Base-by-base conservation (phyloP, 2,888 invertebrate genomes). In the Plutella xylostella region DNA sequence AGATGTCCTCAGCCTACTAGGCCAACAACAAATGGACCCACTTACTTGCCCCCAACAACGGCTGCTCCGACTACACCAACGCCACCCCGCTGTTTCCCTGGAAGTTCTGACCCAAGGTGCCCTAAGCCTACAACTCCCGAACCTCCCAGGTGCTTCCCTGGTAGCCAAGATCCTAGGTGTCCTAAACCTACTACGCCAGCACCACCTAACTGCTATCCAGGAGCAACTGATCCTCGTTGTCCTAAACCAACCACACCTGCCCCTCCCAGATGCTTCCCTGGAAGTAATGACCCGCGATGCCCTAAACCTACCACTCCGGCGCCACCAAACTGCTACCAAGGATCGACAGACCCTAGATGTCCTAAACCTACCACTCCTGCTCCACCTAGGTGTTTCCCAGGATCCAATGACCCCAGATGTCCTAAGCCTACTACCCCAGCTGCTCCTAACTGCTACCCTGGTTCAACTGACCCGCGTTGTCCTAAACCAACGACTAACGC, bases 391-490 rank as follows among this genome's bases (percentile, higher is more conserved):
- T 60, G 61, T 38, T 63, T 53, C 44, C 74, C 75, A 11, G 73
- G 72, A 39, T 69, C 72, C 0, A 56, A 54, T 1, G 70, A 76
- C 15, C 72, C 72, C 2, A 60, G 57, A 17, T 80, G 82, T 50
- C 71, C 60, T 18, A 60, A 54, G 20, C 53, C 56, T 18, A 45
- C 57, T 25, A 49, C 56, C 18, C 50, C 51, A 14, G 30, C 54
- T 1, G 47, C 50, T 28, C 55, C 60, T 5, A 48, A 44, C 48
- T 48, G 55, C 6, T 55, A 52, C 45, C 57, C 58, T 19, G 59
- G 60, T 11, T 45, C 56, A 20, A 53, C 45, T 5, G 58, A 60
- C 45, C 56, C 61, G 3, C 45, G 59, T 25, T 72, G 72, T 48
- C 63, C 63, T 3, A 46, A 48, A 49, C 48, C 50, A 35, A 25